phyloP scores from a whole-genome alignment of 1,140 invertebrate species.

The Lepeophtheirus salmonis region DNA sequence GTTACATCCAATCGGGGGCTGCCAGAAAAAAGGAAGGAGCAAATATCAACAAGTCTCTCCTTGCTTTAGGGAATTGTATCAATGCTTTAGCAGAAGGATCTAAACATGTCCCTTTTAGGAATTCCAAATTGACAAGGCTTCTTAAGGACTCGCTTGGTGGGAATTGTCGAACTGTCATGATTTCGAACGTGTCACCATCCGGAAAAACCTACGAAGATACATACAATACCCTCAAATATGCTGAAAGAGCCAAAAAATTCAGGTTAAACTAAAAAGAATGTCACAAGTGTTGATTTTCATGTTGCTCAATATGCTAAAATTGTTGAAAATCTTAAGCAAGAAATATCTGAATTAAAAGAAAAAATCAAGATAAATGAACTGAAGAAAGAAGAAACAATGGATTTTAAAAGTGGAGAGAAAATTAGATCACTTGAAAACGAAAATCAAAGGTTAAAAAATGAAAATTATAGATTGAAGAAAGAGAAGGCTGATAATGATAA shows the following conservation, averaged over 20 bases:
- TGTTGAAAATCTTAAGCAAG: constrained; percentile 37
- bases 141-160: constrained; percentile 89
- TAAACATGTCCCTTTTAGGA: constrained; percentile 67
- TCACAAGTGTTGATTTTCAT: constrained; percentile 41
- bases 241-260: constrained; percentile 62
- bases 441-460: background rate
- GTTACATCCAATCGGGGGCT: constrained; percentile 49
- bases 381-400: too few species aligned
- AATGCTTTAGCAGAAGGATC: constrained; percentile 63
- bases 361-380: too few species aligned
- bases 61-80: constrained; percentile 81
- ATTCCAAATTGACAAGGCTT: constrained; percentile 83
- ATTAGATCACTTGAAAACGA: background rate
- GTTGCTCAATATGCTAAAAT: constrained; percentile 44
- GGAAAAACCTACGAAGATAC: constrained; percentile 74
- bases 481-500: background rate
- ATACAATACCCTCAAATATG: constrained; percentile 86
- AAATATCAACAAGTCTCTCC: constrained; percentile 77
- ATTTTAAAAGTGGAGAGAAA: background rate
- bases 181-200: constrained; percentile 76
- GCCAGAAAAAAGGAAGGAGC: constrained; percentile 74
- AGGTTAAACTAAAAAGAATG: constrained; percentile 43
- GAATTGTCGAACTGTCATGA: constrained; percentile 93
- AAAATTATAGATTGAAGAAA: background rate
- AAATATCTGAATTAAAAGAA: background rate